Conservation (phyloP, 2,113 vertebrate genomes). For the Cyprinus carpio region DNA sequence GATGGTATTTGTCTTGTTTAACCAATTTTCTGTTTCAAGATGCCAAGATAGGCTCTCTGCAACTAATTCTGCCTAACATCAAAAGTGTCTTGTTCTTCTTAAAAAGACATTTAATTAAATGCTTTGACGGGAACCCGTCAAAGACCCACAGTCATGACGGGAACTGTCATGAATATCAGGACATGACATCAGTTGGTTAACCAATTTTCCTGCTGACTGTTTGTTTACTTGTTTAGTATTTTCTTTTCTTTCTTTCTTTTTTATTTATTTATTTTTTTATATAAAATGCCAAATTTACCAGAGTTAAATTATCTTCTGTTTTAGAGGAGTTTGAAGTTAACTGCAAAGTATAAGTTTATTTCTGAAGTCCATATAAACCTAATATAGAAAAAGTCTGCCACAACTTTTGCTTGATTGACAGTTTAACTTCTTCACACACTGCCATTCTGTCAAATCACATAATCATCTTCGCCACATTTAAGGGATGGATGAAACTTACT, state of each 20-base stretch:
- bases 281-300: background rate
- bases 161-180: background rate
- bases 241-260: background rate
- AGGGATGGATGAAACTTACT: background rate
- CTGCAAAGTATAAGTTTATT: background rate
- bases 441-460: slow-evolving; percentile 13
- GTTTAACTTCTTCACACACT: background rate
- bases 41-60: background rate
- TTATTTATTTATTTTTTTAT: background rate
- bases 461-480: background rate
- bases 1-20: slow-evolving; percentile 2
- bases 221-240: background rate
- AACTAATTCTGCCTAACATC: background rate
- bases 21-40: slow-evolving; percentile 21
- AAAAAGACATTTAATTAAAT: background rate
- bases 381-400: background rate
- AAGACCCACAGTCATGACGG: no score
- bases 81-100: slow-evolving; percentile 22
- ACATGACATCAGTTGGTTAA: background rate
- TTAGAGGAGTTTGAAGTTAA: background rate
- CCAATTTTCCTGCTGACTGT: background rate
- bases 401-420: background rate
- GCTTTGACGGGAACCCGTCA: background rate
- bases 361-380: background rate
- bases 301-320: background rate